A percentile compares a stretch with the other conserved stretches of the same genome.
Evolutionary conservation across 2,113 vertebrate species (phyloP).

Genomic region (Chionis minor): DNA sequence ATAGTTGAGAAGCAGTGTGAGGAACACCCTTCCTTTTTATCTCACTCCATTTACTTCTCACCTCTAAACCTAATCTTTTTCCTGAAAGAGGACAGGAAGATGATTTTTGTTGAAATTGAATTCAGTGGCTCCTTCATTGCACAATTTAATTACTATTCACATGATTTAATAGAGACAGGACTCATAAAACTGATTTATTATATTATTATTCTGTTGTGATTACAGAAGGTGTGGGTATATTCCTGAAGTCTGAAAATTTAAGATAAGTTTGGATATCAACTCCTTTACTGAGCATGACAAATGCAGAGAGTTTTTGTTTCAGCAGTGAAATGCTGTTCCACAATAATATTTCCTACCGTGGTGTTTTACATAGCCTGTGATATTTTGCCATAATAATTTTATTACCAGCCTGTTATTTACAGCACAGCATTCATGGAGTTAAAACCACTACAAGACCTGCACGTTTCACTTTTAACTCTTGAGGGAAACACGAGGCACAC

Average conservation of each 20-base stretch:
- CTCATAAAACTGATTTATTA: slow-evolving; percentile 39
- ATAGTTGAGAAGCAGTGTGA: not conserved
- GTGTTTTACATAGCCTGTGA: not conserved
- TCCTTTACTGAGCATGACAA: not conserved
- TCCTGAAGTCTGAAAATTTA: slow-evolving; percentile 40
- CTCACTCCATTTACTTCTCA: not conserved
- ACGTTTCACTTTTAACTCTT: not conserved
- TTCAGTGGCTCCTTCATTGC: slow-evolving; percentile 8
- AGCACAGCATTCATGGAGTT: not conserved
- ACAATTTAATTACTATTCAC: slow-evolving; percentile 53
- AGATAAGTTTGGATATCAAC: slow-evolving; percentile 9
- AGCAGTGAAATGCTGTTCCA: not conserved
- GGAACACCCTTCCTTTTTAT: not conserved
- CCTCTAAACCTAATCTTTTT: not conserved
- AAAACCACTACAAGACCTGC: not conserved
- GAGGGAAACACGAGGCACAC: not conserved
- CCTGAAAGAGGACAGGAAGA: not conserved
- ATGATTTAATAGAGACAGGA: slow-evolving; percentile 47
- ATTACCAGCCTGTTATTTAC: not conserved
- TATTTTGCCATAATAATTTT: slow-evolving; percentile 7
- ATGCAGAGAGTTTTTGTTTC: not conserved
- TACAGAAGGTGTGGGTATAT: not conserved
- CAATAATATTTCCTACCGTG: not conserved
- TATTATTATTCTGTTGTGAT: slow-evolving; percentile 42
- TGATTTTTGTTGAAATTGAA: slow-evolving; percentile 41